A percentile compares a stretch with the other conserved stretches of the same genome.
Conservation (phyloP, 2,113 vertebrate genomes). For the Emydocephalus ijimae region DNA sequence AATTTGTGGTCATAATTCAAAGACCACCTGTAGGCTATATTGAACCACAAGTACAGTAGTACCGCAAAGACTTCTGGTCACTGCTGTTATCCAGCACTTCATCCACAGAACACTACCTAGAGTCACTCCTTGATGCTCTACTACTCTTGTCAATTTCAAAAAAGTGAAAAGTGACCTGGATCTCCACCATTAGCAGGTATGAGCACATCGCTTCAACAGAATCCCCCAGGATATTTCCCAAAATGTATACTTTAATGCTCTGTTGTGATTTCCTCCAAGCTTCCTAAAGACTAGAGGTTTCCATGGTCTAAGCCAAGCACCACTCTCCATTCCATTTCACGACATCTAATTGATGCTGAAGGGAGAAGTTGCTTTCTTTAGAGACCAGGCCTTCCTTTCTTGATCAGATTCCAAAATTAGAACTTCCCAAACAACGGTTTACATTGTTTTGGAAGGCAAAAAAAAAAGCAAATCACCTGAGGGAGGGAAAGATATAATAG, state of each 20-base stretch:
- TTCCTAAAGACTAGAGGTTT: not conserved
- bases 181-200: not conserved
- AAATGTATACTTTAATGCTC: not conserved
- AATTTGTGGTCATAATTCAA: too few species aligned
- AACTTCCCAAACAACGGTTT: slow-evolving; percentile 44
- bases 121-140: not conserved
- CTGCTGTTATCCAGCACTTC: not conserved
- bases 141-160: not conserved
- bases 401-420: slow-evolving; percentile 2
- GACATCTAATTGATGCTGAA: not conserved
- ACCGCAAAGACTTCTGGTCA: too few species aligned
- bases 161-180: too few species aligned
- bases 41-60: not conserved
- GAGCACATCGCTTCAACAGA: not conserved
- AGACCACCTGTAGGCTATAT: not conserved
- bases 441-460: not conserved
- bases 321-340: not conserved
- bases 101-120: not conserved
- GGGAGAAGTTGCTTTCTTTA: not conserved
- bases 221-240: not conserved
- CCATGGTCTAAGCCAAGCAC: not conserved
- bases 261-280: accelerated
- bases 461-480: slow-evolving; percentile 10
- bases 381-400: slow-evolving; percentile 30
- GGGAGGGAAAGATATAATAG: not conserved